Evolutionary conservation across 2,797 vertebrate species (phyloP).

Genomic region (Molossus molossus): DNA sequence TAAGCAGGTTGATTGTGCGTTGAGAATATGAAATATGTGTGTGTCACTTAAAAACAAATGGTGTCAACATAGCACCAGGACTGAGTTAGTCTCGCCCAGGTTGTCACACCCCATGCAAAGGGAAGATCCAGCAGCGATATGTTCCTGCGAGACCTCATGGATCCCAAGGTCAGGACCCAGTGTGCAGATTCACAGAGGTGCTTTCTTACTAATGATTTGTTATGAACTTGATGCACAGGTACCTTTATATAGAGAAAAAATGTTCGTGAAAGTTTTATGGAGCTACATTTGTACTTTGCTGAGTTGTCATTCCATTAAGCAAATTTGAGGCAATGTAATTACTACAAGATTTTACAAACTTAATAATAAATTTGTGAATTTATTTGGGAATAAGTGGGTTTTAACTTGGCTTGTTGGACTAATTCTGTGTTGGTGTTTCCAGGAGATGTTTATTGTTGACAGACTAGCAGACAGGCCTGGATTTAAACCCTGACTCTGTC

Average conservation of each 20-base stretch:
- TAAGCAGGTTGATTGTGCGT: conserved; percentile 80
- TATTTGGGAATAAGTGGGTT: conserved; percentile 75
- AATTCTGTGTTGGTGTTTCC: conserved; percentile 53
- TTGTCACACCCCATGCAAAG: conserved; percentile 64
- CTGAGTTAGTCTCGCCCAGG: conserved; percentile 84
- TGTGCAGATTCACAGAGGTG: background rate
- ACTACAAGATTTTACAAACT: conserved; percentile 75
- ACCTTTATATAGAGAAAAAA: conserved; percentile 71
- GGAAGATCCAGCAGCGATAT: background rate
- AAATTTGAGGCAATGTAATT: conserved; percentile 69
- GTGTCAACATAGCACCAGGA: conserved; percentile 83
- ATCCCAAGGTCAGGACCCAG: conserved; percentile 68
- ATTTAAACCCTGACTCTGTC: background rate
- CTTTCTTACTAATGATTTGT: conserved; percentile 74
- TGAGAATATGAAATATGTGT: conserved; percentile 85
- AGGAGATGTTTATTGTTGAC: background rate
- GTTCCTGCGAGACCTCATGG: background rate
- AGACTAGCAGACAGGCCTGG: background rate
- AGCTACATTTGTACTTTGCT: conserved; percentile 76
- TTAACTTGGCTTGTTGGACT: conserved; percentile 74
- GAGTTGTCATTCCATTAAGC: conserved; percentile 80
- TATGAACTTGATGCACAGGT: conserved; percentile 63
- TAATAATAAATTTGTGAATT: conserved; percentile 78
- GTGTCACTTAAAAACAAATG: conserved; percentile 88
- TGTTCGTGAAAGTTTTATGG: conserved; percentile 54